These are phyloP conservation scores for Pycnonotus jocosus DNA, from an alignment of 2,113 vertebrate species.

Conservation along the genomic window DNA sequence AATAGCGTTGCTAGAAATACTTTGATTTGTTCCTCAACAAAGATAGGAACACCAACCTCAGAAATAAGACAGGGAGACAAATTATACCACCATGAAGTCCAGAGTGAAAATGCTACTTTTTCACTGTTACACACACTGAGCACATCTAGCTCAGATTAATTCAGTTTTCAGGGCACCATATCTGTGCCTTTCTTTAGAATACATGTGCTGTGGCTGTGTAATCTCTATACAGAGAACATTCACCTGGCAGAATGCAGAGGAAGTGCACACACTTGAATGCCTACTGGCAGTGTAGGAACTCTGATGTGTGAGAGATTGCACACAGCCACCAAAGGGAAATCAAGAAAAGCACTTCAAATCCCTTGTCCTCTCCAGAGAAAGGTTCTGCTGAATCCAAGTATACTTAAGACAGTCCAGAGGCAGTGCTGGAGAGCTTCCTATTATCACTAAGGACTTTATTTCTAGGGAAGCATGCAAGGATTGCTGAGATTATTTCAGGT, in stretches of 20 bases:
- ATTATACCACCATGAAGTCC: not conserved
- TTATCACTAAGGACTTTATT: not conserved
- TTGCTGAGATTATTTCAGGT: not conserved
- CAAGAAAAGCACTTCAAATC: not conserved
- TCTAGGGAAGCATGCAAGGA: not conserved
- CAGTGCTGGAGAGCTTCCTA: not conserved
- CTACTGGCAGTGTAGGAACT: not conserved
- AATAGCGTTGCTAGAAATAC: not conserved
- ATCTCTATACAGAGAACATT: not conserved
- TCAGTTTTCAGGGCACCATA: not conserved
- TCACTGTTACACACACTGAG: not conserved
- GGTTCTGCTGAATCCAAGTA: not conserved
- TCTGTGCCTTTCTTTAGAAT: not conserved
- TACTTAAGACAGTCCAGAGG: not conserved
- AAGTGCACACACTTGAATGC: not conserved
- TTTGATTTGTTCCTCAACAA: not conserved
- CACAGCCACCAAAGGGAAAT: not conserved
- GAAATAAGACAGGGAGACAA: not conserved
- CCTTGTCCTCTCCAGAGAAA: not conserved
- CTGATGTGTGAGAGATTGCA: not conserved
- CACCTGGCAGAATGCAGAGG: not conserved
- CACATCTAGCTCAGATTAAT: not conserved
- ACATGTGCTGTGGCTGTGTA: accelerated
- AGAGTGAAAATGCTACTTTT: not conserved
- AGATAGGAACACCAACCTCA: not conserved